A percentile compares a stretch with the other conserved stretches of the same genome.
Conservation (phyloP, 2,113 vertebrate genomes). For the Pyrgilauda ruficollis region DNA sequence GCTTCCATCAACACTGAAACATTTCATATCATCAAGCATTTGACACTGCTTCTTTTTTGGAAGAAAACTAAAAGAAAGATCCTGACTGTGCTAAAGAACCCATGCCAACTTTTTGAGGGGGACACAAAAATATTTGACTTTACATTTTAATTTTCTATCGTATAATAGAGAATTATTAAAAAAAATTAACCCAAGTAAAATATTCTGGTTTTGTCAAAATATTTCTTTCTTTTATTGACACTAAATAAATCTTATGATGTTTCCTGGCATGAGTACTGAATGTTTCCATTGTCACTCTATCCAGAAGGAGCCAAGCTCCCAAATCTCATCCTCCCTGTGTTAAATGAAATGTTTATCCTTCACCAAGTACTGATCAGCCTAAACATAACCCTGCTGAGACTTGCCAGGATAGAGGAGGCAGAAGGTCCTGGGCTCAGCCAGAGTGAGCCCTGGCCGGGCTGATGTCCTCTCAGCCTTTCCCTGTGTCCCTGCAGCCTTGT, state of each 20-base stretch:
- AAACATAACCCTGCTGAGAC: background rate
- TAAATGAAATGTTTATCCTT: background rate
- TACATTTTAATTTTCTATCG: constrained; percentile 2
- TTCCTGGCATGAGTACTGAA: background rate
- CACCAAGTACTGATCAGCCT: background rate
- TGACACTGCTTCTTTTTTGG: background rate
- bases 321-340: background rate
- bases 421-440: background rate
- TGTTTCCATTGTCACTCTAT: constrained; percentile 21
- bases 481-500: background rate
- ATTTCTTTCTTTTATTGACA: constrained; percentile 11
- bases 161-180: background rate
- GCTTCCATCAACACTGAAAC: background rate
- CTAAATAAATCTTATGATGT: background rate
- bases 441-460: background rate
- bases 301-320: background rate
- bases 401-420: background rate
- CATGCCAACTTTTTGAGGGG: background rate
- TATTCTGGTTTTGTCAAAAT: constrained; percentile 33
- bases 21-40: background rate
- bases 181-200: background rate
- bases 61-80: background rate
- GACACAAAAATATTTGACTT: background rate
- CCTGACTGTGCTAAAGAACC: background rate
- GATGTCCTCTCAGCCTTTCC: background rate